Percentiles rank a stretch among this genome's conserved stretches.
These are phyloP conservation scores for Channallabes apus DNA, from an alignment of 2,797 vertebrate genomes.

Conservation along the genomic window DNA sequence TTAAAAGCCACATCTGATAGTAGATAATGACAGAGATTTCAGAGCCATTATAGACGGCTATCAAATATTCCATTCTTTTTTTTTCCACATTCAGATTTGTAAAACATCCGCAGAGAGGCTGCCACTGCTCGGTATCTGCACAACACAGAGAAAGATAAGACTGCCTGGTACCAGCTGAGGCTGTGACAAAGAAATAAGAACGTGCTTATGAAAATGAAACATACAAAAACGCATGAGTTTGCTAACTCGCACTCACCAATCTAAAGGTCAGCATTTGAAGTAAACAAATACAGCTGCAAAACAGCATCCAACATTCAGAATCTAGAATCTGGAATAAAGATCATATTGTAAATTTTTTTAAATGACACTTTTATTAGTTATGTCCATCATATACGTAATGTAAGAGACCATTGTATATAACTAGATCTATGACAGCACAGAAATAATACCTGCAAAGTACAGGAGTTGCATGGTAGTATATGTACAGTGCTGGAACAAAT, in stretches of 20 bases:
- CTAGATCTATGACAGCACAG: neutral
- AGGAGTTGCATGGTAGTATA: neutral
- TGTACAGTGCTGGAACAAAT: neutral
- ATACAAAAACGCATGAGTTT: slow-evolving; percentile 46
- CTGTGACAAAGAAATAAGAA: slow-evolving; percentile 53
- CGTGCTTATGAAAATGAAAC: slow-evolving; percentile 54
- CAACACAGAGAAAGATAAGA: slow-evolving; percentile 53
- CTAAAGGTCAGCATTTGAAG: slow-evolving; percentile 45
- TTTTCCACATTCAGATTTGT: slow-evolving; percentile 59
- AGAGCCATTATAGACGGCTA: slow-evolving; percentile 70
- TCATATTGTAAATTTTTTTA: neutral
- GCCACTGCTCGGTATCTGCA: slow-evolving; percentile 52
- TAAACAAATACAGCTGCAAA: slow-evolving; percentile 4
- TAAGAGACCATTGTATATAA: neutral
- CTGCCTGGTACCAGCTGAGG: slow-evolving; percentile 44
- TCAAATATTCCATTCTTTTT: slow-evolving; percentile 70
- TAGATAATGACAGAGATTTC: slow-evolving; percentile 75
- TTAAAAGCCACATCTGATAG: slow-evolving; percentile 71
- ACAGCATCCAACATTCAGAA: slow-evolving; percentile 30
- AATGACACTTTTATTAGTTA: neutral
- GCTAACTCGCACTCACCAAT: slow-evolving; percentile 1
- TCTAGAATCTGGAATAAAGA: slow-evolving; percentile 38
- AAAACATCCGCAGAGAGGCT: slow-evolving; percentile 48
- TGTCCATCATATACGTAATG: neutral
- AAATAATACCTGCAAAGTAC: neutral